Percentiles rank a stretch among this genome's conserved stretches.
phyloP scores from a whole-genome alignment of 2,113 vertebrate genomes.

The Hiodon alosoides region DNA sequence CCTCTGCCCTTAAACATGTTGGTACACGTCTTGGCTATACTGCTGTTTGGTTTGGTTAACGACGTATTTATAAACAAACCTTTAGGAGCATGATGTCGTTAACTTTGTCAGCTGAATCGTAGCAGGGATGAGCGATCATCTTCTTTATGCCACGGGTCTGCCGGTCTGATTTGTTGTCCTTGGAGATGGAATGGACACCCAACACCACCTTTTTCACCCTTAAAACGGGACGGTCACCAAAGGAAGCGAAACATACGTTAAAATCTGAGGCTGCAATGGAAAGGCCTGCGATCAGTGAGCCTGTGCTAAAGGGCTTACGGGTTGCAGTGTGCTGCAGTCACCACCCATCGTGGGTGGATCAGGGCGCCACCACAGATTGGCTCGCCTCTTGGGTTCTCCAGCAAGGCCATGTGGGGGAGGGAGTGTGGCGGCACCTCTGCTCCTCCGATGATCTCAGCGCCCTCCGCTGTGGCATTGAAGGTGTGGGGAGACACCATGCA shows the following conservation, averaged over 20 bases:
- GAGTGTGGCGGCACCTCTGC: slow-evolving; percentile 45
- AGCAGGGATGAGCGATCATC: slow-evolving; percentile 37
- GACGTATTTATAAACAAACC: slow-evolving; percentile 31
- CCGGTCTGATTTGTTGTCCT: background rate
- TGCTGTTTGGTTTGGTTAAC: no score
- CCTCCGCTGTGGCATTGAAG: slow-evolving; percentile 33
- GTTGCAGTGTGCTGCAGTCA: slow-evolving; percentile 55
- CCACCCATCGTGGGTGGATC: slow-evolving; percentile 48
- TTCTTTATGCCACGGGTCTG: slow-evolving; percentile 29
- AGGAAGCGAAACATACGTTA: background rate
- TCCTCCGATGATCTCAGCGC: slow-evolving; percentile 47
- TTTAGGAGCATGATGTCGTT: slow-evolving; percentile 59
- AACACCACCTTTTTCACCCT: slow-evolving; percentile 40
- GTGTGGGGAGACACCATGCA: background rate
- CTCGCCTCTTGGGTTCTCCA: background rate
- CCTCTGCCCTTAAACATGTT: no score
- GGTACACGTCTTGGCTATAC: no score
- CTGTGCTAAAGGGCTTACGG: slow-evolving; percentile 28
- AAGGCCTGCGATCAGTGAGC: no score
- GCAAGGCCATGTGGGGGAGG: slow-evolving; percentile 47
- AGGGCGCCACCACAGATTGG: slow-evolving; percentile 45
- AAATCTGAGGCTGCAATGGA: background rate
- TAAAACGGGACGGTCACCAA: background rate
- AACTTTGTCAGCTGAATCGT: fast-evolving
- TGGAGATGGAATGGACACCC: slow-evolving; percentile 49